phyloP scores from a whole-genome alignment of 1,140 invertebrate genomes.

The Glomeris maerens region DNA sequence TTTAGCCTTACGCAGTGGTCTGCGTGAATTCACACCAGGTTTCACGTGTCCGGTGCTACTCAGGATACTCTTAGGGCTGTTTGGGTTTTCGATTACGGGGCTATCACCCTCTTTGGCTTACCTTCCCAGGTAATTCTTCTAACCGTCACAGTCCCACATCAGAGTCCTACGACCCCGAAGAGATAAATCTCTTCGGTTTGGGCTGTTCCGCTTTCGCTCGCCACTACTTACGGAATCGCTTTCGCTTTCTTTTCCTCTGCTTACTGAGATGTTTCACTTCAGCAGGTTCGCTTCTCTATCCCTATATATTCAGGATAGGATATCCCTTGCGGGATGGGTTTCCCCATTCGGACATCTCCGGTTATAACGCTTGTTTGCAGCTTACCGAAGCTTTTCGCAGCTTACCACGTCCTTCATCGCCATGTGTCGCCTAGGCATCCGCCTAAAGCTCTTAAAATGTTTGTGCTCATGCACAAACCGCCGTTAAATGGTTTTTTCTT shows the following conservation, averaged over 20 bases:
- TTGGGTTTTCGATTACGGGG: slow-evolving; percentile 35
- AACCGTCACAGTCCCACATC: slow-evolving; percentile 15
- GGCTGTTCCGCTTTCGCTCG: slow-evolving; percentile 25
- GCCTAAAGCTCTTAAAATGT: slow-evolving; percentile 17
- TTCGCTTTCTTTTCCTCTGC: slow-evolving; percentile 25
- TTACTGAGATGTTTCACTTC: slow-evolving; percentile 26
- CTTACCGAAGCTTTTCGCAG: slow-evolving; percentile 23
- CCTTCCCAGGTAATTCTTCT: slow-evolving; percentile 23
- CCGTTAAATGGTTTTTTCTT: too few species aligned
- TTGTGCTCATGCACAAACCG: too few species aligned
- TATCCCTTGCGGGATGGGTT: slow-evolving; percentile 5
- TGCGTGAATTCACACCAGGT: not conserved
- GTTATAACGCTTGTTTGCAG: slow-evolving; percentile 18
- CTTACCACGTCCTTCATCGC: slow-evolving; percentile 25
- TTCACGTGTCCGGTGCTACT: not conserved
- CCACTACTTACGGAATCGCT: slow-evolving; percentile 24
- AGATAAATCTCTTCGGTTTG: too few species aligned
- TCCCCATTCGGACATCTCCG: slow-evolving; percentile 20
- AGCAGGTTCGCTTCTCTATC: slow-evolving; percentile 16
- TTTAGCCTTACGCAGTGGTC: not conserved
- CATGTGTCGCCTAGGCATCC: slow-evolving; percentile 23
- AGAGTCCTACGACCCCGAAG: not conserved
- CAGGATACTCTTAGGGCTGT: slow-evolving; percentile 22
- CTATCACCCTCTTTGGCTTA: slow-evolving; percentile 8
- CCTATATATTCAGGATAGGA: slow-evolving; percentile 1